Percentiles rank a stretch among this genome's conserved stretches.
Evolutionary conservation across 2,797 vertebrate genomes (phyloP).

Genomic region (Falco rusticolus): DNA sequence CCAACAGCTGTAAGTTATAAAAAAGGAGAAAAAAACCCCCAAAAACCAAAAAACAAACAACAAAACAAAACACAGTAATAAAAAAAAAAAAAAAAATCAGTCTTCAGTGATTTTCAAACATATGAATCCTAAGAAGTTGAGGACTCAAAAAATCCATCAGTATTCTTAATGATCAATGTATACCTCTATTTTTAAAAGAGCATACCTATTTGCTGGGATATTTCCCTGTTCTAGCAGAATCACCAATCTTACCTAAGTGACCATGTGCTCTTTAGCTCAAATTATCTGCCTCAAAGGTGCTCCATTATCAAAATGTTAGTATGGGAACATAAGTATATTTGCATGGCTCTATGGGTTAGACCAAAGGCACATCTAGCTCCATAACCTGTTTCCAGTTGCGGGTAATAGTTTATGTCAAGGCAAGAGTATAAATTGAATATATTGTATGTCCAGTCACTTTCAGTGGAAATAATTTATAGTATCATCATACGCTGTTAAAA

Average conservation of each 20-base stretch:
- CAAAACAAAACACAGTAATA: no score
- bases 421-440: background rate
- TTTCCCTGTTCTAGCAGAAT: background rate
- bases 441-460: background rate
- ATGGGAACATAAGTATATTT: background rate
- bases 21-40: rapidly evolving
- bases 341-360: background rate
- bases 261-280: background rate
- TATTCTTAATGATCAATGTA: background rate
- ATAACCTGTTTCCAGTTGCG: background rate
- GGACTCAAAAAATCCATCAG: background rate
- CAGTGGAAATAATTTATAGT: background rate
- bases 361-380: background rate
- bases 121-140: background rate
- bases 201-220: background rate
- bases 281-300: background rate
- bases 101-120: background rate
- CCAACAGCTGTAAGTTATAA: background rate
- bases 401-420: background rate
- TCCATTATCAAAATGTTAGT: background rate
- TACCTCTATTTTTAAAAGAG: background rate
- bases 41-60: background rate
- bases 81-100: no score
- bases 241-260: background rate
- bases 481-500: background rate